phyloP scores from a whole-genome alignment of 2,113 vertebrate species.

The Laticauda laticaudata region DNA sequence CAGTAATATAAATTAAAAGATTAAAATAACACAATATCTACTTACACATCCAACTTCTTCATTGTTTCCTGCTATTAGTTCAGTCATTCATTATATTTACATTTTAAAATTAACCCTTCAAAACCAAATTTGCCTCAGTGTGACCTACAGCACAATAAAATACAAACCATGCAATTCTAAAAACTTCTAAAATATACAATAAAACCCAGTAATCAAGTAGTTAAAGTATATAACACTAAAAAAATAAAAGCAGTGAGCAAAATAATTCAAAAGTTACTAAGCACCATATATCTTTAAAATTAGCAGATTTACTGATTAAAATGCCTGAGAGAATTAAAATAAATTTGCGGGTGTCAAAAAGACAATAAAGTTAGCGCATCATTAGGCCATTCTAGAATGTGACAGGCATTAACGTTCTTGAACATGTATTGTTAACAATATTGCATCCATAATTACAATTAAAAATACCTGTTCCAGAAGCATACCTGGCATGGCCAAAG shows the following conservation, averaged over 20 bases:
- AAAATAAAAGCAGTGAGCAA: not conserved
- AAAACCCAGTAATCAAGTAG: not conserved
- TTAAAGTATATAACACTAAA: not conserved
- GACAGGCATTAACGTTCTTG: not conserved
- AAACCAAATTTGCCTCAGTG: not conserved
- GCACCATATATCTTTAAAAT: not conserved
- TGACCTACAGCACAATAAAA: not conserved
- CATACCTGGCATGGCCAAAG: slow-evolving; percentile 93
- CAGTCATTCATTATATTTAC: not conserved
- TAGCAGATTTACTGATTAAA: not conserved
- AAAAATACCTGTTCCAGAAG: not conserved
- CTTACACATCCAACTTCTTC: not conserved
- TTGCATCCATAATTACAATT: not conserved
- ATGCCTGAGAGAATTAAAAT: not conserved
- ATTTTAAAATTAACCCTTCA: not conserved
- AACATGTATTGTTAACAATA: not conserved
- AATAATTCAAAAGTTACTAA: not conserved
- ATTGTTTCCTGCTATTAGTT: not conserved
- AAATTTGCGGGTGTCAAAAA: not conserved
- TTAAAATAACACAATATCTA: not conserved
- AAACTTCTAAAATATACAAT: not conserved
- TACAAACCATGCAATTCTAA: not conserved
- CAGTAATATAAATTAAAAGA: not conserved
- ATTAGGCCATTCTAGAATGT: not conserved
- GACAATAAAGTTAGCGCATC: not conserved